Base-by-base conservation (phyloP, 1,140 invertebrate species). In the Gonatopus flavifemur region DNA sequence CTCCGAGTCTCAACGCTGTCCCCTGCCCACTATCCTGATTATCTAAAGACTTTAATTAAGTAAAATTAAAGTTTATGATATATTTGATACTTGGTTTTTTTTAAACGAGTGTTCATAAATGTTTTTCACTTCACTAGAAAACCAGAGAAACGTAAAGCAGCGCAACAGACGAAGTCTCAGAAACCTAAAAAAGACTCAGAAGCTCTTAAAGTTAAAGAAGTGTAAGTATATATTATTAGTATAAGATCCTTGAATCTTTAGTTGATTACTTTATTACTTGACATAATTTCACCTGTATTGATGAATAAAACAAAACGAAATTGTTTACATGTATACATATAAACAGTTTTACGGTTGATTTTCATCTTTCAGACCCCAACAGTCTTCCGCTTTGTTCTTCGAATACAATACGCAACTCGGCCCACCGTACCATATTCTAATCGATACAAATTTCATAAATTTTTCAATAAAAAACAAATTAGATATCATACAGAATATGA, bases 361-460 rank as follows among this genome's bases (percentile, higher is more conserved):
- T 53, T 66, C 38, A 55, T 52, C 42, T 77, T 78, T 44, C 43
- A 83, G 81, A 5, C 88, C 93, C 22, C 90, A 96, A 79, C 80
- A 84, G 32, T 95, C 94, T 25, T 94, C 94, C 7, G 94, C 94
- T 0, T 72, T 99, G 48, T 99, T 98, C 73, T 97, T 99, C 66
- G 87, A 95, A 71, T 99, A 99, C 77, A 99, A 99, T 70, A 98
- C 91, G n/a, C 96, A 98, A 72, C 77, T 99, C 2, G 98, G 95
- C 1, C 98, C 98, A 10, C 98, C 98, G 1, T 99, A 96, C 75
- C 96, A 97, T 63, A 87, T 99, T 31, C 78, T 99, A 22, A 74
- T 99, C 12, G 98, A 99, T 74, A 99, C 98, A 1, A 99, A 99
- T 80, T 99, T 99, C 66, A 88, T 99, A 3, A 99, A 99, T 70